Conservation (phyloP, 2,888 invertebrate species). For the Drosophila koepferae region DNA sequence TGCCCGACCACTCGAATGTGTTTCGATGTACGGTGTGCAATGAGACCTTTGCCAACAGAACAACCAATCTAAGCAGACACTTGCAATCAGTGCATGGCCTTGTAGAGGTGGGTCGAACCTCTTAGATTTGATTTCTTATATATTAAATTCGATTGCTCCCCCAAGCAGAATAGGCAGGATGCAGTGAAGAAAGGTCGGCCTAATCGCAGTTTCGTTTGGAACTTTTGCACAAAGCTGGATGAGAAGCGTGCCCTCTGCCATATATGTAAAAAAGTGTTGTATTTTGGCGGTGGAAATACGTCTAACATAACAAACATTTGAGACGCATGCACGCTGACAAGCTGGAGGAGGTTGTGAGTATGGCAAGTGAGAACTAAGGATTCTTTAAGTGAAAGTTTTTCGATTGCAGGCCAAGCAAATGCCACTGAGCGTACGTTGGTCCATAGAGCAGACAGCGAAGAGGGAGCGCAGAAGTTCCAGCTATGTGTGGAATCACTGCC, state of each 20-base stretch:
- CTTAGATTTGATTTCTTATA: background rate
- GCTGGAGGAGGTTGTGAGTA: slow-evolving; percentile 52
- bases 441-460: slow-evolving; percentile 10
- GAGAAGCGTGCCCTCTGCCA: slow-evolving; percentile 75
- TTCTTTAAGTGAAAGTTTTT: background rate
- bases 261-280: slow-evolving; percentile 71
- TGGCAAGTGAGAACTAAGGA: background rate
- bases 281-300: slow-evolving; percentile 77
- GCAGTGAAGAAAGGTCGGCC: slow-evolving; percentile 59
- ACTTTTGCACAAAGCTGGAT: slow-evolving; percentile 74
- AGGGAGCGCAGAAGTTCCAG: slow-evolving; percentile 73
- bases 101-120: slow-evolving; percentile 7
- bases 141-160: background rate
- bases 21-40: slow-evolving; percentile 69
- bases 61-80: slow-evolving; percentile 71
- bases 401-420: slow-evolving; percentile 26
- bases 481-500: slow-evolving; percentile 79
- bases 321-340: slow-evolving; percentile 66
- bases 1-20: slow-evolving; percentile 52
- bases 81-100: slow-evolving; percentile 63
- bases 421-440: slow-evolving; percentile 22
- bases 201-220: slow-evolving; percentile 78
- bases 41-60: slow-evolving; percentile 67
- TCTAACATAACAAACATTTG: slow-evolving; percentile 76
- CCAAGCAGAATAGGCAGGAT: slow-evolving; percentile 28